phyloP scores from a whole-genome alignment of 2,797 vertebrate species.

The Gymnothorax javanicus region DNA sequence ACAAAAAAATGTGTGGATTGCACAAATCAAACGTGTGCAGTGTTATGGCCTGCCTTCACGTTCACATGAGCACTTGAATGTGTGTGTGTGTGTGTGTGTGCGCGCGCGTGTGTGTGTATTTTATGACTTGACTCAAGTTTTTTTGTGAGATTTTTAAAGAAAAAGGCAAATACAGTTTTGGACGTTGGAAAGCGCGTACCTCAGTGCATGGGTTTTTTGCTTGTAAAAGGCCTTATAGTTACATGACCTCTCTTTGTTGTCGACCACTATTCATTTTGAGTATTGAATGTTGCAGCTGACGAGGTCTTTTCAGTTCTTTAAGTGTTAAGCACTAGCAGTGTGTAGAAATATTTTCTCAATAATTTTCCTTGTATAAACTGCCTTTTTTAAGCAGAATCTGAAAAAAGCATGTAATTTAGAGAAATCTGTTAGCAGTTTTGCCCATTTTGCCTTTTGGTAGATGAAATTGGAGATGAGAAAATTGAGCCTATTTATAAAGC shows the following conservation, averaged over 20 bases:
- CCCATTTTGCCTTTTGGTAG: constrained; percentile 14
- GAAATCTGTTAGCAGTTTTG: background rate
- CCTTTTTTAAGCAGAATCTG: constrained; percentile 51
- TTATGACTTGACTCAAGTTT: constrained; percentile 40
- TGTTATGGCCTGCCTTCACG: constrained; percentile 49
- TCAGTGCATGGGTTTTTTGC: constrained; percentile 76
- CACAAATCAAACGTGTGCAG: constrained; percentile 55
- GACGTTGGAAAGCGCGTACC: constrained; percentile 76
- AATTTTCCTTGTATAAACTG: constrained; percentile 11
- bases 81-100: constrained; percentile 68
- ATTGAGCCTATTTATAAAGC: constrained; percentile 57
- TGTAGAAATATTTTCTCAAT: constrained; percentile 37
- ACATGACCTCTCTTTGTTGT: constrained; percentile 77
- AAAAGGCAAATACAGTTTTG: constrained; percentile 47
- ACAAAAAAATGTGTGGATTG: constrained; percentile 30
- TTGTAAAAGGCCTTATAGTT: constrained; percentile 80
- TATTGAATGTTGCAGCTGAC: constrained; percentile 51
- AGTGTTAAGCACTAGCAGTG: constrained; percentile 65
- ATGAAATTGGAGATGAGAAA: background rate
- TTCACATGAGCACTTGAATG: constrained; percentile 62
- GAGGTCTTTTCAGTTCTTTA: constrained; percentile 54
- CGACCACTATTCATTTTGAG: constrained; percentile 64
- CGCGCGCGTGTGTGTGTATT: constrained; percentile 69
- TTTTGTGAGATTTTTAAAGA: constrained; percentile 48
- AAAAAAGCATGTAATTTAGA: constrained; percentile 15